These are phyloP conservation scores for Alectura lathami DNA, from an alignment of 2,113 vertebrate genomes.

Conservation along the genomic window DNA sequence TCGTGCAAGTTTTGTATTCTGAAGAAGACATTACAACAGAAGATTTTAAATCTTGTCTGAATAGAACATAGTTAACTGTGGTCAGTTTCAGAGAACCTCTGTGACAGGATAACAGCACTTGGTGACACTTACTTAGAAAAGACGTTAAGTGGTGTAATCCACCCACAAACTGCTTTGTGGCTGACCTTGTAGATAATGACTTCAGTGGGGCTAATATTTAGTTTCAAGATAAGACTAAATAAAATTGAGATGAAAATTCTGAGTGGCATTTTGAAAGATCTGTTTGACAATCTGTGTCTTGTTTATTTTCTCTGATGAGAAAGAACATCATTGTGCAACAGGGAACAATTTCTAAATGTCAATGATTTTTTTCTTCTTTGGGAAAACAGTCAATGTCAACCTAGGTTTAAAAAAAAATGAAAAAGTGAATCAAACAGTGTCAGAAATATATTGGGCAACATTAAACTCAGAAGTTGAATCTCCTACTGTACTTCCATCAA, in stretches of 20 bases:
- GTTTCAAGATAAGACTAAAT: constrained; percentile 34
- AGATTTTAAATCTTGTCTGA: neutral
- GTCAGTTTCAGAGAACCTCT: neutral
- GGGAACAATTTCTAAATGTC: constrained; percentile 59
- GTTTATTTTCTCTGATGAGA: constrained; percentile 60
- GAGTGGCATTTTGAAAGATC: constrained; percentile 52
- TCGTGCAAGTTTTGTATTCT: neutral
- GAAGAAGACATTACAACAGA: neutral
- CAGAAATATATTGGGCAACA: neutral
- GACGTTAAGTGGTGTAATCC: neutral
- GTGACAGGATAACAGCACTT: neutral
- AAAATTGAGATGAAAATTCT: constrained; percentile 55
- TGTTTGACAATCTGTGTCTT: constrained; percentile 53
- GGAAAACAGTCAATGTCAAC: constrained; percentile 22
- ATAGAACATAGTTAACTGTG: neutral
- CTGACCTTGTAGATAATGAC: neutral
- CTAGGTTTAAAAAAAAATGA: neutral
- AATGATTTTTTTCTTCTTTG: constrained; percentile 33
- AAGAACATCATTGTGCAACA: constrained; percentile 34
- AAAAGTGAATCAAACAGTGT: neutral
- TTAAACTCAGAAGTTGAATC: neutral
- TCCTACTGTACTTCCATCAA: neutral
- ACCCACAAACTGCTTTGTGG: neutral
- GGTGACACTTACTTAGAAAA: neutral
- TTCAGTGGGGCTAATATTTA: constrained; percentile 10